Conservation (phyloP, 2,888 invertebrate genomes). For the Patella caerulea region DNA sequence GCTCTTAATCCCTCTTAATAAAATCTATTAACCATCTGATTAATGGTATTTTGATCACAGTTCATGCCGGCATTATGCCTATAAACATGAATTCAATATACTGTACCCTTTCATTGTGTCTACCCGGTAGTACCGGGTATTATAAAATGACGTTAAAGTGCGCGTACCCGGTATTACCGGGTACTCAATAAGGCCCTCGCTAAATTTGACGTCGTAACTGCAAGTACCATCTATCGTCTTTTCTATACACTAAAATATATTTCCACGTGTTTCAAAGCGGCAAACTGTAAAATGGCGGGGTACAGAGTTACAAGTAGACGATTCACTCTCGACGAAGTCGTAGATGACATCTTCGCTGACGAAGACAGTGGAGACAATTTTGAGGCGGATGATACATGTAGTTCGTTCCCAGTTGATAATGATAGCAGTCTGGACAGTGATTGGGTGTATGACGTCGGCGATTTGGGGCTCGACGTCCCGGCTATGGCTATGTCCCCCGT, state of each 20-base stretch:
- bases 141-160: not conserved
- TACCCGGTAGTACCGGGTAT: not conserved
- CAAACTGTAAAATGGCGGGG: not conserved
- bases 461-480: not conserved
- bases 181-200: not conserved
- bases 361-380: not conserved
- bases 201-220: not conserved
- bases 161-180: not conserved
- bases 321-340: not conserved
- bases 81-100: not conserved
- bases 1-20: too few relatives aligned
- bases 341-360: not conserved
- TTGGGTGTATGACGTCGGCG: not conserved
- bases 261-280: not conserved
- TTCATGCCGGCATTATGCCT: too few relatives aligned
- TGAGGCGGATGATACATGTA: not conserved
- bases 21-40: too few relatives aligned
- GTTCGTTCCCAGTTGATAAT: not conserved
- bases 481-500: not conserved
- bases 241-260: not conserved
- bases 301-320: not conserved
- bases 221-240: not conserved
- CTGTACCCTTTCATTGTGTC: not conserved
- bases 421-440: not conserved
- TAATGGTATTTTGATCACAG: too few relatives aligned